Conservation (phyloP, 2,888 invertebrate species). For the Taenaris catops region DNA sequence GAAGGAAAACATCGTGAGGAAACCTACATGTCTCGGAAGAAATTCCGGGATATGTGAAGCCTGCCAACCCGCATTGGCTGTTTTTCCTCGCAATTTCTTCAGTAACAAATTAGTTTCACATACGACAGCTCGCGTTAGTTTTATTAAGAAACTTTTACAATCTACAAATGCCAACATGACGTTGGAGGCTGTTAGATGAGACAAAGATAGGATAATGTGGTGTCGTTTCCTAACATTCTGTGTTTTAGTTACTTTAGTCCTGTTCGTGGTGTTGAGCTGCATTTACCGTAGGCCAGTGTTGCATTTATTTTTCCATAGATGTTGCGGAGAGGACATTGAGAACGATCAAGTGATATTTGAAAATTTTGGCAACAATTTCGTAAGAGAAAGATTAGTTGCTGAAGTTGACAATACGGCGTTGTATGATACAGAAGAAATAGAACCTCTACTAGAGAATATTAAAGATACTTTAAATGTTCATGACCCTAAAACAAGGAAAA, state of each 20-base stretch:
- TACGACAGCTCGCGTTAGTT: conserved; percentile 3
- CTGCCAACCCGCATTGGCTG: no score
- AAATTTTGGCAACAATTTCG: conserved; percentile 52
- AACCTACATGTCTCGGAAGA: no score
- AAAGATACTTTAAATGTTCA: conserved; percentile 13
- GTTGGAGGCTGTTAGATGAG: conserved; percentile 12
- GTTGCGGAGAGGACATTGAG: conserved; percentile 58
- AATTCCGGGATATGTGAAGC: no score
- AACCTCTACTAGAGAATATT: background rate
- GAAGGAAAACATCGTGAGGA: no score
- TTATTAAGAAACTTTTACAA: background rate
- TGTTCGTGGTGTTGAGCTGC: conserved; percentile 53
- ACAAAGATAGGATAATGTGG: conserved; percentile 54
- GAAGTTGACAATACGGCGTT: conserved; percentile 27
- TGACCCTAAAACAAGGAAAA: conserved; percentile 15
- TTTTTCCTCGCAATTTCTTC: conserved; percentile 10
- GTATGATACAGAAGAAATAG: conserved; percentile 4
- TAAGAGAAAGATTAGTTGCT: conserved; percentile 46
- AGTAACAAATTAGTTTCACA: conserved; percentile 11
- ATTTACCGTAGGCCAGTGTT: conserved; percentile 55
- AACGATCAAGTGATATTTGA: conserved; percentile 60
- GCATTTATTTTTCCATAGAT: conserved; percentile 52
- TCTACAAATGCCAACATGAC: conserved; percentile 1
- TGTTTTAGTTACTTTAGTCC: conserved; percentile 47
- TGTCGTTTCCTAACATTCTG: conserved; percentile 61